phyloP scores from a whole-genome alignment of 2,797 vertebrate species.

The Rhyacichthys aspro region DNA sequence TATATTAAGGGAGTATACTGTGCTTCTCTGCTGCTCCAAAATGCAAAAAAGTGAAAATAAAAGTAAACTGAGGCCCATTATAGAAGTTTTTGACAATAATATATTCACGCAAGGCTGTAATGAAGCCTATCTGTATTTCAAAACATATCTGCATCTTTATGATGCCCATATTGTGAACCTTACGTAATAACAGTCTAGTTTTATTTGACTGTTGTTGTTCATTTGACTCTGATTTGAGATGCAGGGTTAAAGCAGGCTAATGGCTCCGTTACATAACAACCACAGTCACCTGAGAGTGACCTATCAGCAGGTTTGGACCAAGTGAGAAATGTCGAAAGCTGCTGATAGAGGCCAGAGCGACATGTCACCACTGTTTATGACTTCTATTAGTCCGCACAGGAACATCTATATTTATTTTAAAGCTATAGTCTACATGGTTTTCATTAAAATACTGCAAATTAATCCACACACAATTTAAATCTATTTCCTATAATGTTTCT shows the following conservation, averaged over 20 bases:
- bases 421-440: no score
- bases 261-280: slow-evolving; percentile 3
- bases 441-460: background rate
- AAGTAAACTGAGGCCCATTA: no score
- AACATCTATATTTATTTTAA: background rate
- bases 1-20: no score
- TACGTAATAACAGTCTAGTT: background rate
- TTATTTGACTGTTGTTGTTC: background rate
- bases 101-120: no score
- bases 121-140: no score
- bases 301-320: slow-evolving; percentile 12
- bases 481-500: background rate
- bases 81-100: no score
- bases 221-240: no score
- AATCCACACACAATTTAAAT: background rate
- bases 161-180: no score
- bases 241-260: background rate
- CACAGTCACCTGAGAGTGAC: slow-evolving; percentile 9
- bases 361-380: background rate
- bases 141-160: no score
- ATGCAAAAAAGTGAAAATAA: no score
- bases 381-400: background rate
- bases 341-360: slow-evolving; percentile 8
- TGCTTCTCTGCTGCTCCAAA: no score
- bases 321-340: slow-evolving; percentile 23